phyloP scores from a whole-genome alignment of 2,113 vertebrate genomes.

The Albula goreensis region DNA sequence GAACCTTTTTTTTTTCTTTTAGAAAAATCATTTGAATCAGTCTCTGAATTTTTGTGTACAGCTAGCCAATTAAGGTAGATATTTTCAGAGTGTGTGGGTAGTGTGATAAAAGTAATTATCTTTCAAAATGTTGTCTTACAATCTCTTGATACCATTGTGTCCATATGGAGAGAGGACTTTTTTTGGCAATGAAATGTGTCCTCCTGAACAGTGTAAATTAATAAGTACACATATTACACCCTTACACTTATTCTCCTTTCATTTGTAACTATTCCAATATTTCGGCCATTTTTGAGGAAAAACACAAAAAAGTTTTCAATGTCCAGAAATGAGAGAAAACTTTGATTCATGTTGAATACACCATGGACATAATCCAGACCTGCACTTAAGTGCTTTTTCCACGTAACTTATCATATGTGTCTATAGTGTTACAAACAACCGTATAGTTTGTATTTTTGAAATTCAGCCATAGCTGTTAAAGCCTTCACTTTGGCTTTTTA shows the following conservation, averaged over 20 bases:
- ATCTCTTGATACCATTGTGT: not conserved
- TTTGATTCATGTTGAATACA: not conserved
- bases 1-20: not conserved
- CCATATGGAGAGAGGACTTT: not conserved
- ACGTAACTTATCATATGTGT: too few relatives aligned
- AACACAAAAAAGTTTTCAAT: too few relatives aligned
- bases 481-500: not conserved
- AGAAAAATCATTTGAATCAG: not conserved
- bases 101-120: slow-evolving; percentile 1
- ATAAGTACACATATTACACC: too few relatives aligned
- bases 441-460: not conserved
- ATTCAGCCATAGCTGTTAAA: not conserved
- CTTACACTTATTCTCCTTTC: too few relatives aligned
- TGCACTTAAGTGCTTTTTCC: too few relatives aligned
- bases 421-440: too few relatives aligned
- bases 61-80: not conserved
- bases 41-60: not conserved
- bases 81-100: not conserved
- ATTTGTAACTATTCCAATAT: too few relatives aligned
- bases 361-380: too few relatives aligned
- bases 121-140: not conserved
- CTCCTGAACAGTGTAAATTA: too few relatives aligned
- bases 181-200: not conserved
- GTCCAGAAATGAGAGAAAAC: not conserved
- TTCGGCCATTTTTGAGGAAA: too few relatives aligned